Evolutionary conservation across 1,140 invertebrate species (phyloP), one percentile per base, ranked within the genome.

Genomic region (Temnothorax nylanderi): DNA sequence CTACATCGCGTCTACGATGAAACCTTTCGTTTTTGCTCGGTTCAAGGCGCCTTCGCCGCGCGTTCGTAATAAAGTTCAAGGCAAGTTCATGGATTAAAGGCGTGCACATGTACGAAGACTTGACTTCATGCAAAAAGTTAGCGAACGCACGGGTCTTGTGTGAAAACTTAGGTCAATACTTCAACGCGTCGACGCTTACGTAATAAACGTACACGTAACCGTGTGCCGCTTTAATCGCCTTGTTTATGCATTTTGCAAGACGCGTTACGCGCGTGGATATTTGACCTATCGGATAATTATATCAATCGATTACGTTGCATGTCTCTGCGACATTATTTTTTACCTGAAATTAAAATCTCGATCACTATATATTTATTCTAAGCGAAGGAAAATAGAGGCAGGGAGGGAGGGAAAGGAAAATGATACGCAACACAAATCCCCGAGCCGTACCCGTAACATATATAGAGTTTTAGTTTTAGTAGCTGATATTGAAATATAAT

Each of bases 1-100:
- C 21, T 62, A 32, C 44, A 49, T 62, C 41, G 44, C 11, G 49
- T 71, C 78, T 32, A 41, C 44, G 56, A 47, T 47, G 47, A 44
- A 76, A 77, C 49, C 60, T 81, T 89, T 89, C n/a, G 74, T 49
- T 78, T 85, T 16, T 47, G 3, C 64, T 21, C 37, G 58, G 67
- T 88, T 88, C 82, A 78, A 78, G 89, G 51, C 62, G 58, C 32
- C 65, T 26, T 21, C 34, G 21, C 26, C 49, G n/a, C n/a, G 37
- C 64, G 54, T 37, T 75, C 47, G 54, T 58, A 54, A 58, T 82
- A 84, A 78, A 89, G 88, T 89, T 90, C 85, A 85, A 90, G 77
- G 85, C 87, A 74, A 89, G 76, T 80, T 71, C 64, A 54, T 34
- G 72, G 56, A 56, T 80, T 85, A 60, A 72, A 76, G 76, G 16